These are phyloP conservation scores for Drosophila testacea DNA, from an alignment of 2,888 invertebrate species.

Conservation along the genomic window DNA sequence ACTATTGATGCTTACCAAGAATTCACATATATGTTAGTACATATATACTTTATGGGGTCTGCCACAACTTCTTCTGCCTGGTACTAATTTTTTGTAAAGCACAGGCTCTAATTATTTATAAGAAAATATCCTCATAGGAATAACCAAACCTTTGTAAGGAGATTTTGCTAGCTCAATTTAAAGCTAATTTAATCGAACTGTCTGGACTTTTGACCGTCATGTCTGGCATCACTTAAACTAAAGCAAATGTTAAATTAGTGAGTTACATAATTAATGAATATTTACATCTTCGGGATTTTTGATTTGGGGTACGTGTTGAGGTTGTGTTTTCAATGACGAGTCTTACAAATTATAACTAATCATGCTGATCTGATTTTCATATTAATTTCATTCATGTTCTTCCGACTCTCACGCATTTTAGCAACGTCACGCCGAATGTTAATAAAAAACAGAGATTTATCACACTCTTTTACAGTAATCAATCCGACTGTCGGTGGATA, in stretches of 20 bases:
- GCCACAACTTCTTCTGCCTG: too few relatives aligned
- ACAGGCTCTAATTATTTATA: too few relatives aligned
- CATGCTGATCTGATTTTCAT: constrained; percentile 81
- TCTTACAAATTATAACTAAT: constrained; percentile 74
- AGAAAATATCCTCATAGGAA: too few relatives aligned
- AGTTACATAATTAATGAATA: constrained; percentile 52
- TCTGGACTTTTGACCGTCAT: constrained; percentile 10
- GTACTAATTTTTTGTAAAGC: too few relatives aligned
- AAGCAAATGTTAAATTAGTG: constrained; percentile 57
- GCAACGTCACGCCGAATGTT: constrained; percentile 80
- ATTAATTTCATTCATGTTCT: constrained; percentile 67
- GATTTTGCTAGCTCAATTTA: too few relatives aligned
- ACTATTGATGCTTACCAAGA: too few relatives aligned
- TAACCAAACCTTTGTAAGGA: too few relatives aligned
- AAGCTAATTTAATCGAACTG: too few relatives aligned
- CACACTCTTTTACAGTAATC: constrained; percentile 81
- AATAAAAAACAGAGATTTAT: constrained; percentile 81
- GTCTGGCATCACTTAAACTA: constrained; percentile 35
- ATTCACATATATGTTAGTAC: too few relatives aligned
- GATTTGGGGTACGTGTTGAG: constrained; percentile 11
- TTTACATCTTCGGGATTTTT: not conserved
- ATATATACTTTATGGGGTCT: too few relatives aligned
- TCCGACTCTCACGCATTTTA: constrained; percentile 41
- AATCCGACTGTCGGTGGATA: constrained; percentile 66
- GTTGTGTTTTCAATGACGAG: constrained; percentile 42